phyloP scores from a whole-genome alignment of 53 echinoderm and acorn worm genomes.

The Pentamera pediparva region DNA sequence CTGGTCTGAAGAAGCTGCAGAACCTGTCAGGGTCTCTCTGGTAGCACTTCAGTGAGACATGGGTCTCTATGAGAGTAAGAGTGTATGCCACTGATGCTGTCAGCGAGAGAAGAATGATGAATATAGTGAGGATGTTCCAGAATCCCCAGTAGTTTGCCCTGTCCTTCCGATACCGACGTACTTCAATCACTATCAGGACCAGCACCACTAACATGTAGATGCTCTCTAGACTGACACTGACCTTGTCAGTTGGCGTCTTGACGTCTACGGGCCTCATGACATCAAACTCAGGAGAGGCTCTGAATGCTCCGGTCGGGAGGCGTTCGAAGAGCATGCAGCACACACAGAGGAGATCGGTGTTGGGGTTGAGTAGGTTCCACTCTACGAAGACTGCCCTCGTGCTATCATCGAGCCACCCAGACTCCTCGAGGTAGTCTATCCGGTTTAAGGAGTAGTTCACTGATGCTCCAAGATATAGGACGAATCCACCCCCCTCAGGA shows the following conservation, averaged over 20 bases:
- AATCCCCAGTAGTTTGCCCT: slow-evolving; percentile 56
- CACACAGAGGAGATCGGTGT: slow-evolving; percentile 63
- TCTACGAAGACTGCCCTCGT: slow-evolving; percentile 71
- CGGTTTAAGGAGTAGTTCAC: slow-evolving; percentile 6
- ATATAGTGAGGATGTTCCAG: slow-evolving; percentile 64
- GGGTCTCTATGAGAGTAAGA: slow-evolving; percentile 25
- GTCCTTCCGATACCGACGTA: slow-evolving; percentile 34
- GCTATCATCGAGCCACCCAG: slow-evolving; percentile 57
- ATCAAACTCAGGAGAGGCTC: slow-evolving; percentile 43
- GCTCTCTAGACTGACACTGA: slow-evolving; percentile 63
- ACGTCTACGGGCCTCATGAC: slow-evolving; percentile 48
- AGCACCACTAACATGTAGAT: slow-evolving; percentile 56
- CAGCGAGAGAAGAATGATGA: slow-evolving; percentile 51
- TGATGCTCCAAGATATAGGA: slow-evolving; percentile 43
- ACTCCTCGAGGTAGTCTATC: slow-evolving; percentile 17
- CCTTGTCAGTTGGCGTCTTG: slow-evolving; percentile 47
- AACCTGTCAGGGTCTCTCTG: slow-evolving; percentile 24
- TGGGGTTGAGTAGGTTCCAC: slow-evolving; percentile 73
- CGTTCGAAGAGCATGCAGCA: slow-evolving; percentile 62
- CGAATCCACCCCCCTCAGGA: slow-evolving; percentile 67
- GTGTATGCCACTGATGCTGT: slow-evolving; percentile 49
- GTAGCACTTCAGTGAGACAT: slow-evolving; percentile 27
- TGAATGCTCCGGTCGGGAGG: slow-evolving; percentile 29
- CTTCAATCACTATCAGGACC: slow-evolving; percentile 55
- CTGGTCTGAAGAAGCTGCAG: slow-evolving; percentile 50